Evolutionary conservation across 2,113 vertebrate genomes (phyloP).

Genomic region (Eubucco bourcierii): DNA sequence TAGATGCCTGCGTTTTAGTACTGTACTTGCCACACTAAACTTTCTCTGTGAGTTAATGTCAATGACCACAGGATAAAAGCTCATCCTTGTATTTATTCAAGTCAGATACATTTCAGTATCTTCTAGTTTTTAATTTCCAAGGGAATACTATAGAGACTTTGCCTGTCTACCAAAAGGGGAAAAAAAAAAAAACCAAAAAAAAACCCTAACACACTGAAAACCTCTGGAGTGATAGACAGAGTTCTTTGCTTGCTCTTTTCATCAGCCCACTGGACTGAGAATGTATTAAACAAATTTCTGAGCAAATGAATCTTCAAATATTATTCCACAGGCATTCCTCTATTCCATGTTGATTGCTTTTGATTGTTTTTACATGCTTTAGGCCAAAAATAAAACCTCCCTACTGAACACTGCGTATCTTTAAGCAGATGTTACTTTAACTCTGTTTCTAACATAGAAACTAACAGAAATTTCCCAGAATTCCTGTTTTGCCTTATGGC

Average conservation of each 20-base stretch:
- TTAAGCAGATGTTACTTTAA: not conserved
- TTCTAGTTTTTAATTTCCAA: not conserved
- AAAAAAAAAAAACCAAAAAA: not conserved
- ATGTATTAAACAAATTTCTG: not conserved
- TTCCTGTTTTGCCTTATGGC: not conserved
- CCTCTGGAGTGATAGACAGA: not conserved
- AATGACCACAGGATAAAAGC: not conserved
- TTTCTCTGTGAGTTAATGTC: not conserved
- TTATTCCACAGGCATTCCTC: not conserved
- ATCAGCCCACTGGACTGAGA: not conserved
- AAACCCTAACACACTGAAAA: not conserved
- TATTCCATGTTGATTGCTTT: not conserved
- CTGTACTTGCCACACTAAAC: accelerated
- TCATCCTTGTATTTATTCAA: not conserved
- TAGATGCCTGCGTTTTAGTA: not conserved
- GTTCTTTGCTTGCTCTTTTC: not conserved
- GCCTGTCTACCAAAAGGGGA: not conserved
- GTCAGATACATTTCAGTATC: not conserved
- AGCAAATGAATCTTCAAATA: not conserved
- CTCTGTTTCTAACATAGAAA: not conserved
- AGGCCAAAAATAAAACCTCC: constrained; percentile 13
- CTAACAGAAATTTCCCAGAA: not conserved
- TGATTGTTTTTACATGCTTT: not conserved
- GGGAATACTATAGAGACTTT: not conserved
- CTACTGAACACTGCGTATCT: not conserved